Evolutionary conservation across 2,888 invertebrate genomes (phyloP).

Genomic region (Morpho helenor): DNA sequence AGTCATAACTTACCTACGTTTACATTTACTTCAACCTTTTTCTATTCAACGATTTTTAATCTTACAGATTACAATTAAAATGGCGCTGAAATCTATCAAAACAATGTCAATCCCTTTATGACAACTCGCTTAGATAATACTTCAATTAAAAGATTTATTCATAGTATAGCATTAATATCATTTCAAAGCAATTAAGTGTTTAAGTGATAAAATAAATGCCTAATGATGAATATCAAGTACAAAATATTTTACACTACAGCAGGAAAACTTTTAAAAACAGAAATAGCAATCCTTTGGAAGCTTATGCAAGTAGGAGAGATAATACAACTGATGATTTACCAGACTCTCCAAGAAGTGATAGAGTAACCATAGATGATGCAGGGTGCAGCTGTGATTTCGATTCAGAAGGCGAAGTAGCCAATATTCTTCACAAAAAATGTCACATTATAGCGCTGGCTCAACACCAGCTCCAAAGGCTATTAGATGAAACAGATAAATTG

Average conservation of each 20-base stretch:
- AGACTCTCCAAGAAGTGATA: constrained; percentile 45
- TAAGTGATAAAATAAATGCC: constrained; percentile 36
- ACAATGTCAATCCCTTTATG: too few relatives aligned
- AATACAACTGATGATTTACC: constrained; percentile 35
- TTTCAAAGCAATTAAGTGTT: too few relatives aligned
- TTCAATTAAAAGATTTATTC: too few relatives aligned
- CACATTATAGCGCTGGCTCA: constrained; percentile 63
- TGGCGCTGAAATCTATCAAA: too few relatives aligned
- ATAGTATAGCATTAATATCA: too few relatives aligned
- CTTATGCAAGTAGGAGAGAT: constrained; percentile 37
- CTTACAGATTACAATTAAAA: too few relatives aligned
- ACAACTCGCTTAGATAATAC: too few relatives aligned
- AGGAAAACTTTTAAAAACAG: constrained; percentile 59
- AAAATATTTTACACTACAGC: constrained; percentile 57
- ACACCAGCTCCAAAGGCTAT: constrained; percentile 54
- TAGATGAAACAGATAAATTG: constrained; percentile 60
- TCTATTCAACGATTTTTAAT: too few relatives aligned
- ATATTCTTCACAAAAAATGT: constrained; percentile 65
- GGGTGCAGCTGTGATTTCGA: constrained; percentile 56
- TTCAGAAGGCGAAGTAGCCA: constrained; percentile 53
- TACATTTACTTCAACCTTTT: too few relatives aligned
- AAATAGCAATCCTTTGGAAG: constrained; percentile 36
- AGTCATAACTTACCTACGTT: too few relatives aligned
- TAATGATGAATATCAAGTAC: constrained; percentile 56
- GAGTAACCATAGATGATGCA: constrained; percentile 23